Conservation (phyloP, 2,888 invertebrate genomes). For the Furcula furcula region DNA sequence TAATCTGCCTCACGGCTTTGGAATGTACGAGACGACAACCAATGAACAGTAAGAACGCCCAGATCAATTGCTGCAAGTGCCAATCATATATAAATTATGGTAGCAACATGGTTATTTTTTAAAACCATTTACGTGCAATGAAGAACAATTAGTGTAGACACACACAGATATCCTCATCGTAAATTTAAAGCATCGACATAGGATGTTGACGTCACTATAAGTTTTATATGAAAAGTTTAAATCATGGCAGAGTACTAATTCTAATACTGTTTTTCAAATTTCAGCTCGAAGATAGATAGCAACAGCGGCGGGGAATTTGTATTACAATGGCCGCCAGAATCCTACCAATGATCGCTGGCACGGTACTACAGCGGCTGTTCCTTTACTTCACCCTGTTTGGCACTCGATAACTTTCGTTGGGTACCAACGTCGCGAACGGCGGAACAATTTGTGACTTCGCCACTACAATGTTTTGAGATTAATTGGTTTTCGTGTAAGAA, state of each 20-base stretch:
- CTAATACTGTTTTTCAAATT: conserved; percentile 57
- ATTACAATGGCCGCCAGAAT: conserved; percentile 64
- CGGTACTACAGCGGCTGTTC: conserved; percentile 62
- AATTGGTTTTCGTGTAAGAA: conserved; percentile 18
- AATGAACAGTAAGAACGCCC: conserved; percentile 35
- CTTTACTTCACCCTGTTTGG: conserved; percentile 70
- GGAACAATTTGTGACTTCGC: conserved; percentile 57
- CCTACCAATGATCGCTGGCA: conserved; percentile 68
- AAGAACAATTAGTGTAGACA: conserved; percentile 18
- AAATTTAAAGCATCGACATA: conserved; percentile 9
- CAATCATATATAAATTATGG: conserved; percentile 36
- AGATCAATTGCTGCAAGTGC: conserved; percentile 34
- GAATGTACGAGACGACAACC: conserved; percentile 26
- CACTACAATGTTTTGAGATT: conserved; percentile 37
- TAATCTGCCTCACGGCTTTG: conserved; percentile 22
- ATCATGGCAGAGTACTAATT: conserved; percentile 30
- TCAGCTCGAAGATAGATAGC: conserved; percentile 61
- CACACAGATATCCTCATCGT: conserved; percentile 7
- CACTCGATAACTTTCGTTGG: conserved; percentile 66
- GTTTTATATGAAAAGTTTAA: conserved; percentile 32
- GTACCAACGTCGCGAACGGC: conserved; percentile 47
- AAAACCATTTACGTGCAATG: conserved; percentile 10
- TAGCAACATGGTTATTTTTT: conserved; percentile 17
- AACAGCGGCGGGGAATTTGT: conserved; percentile 68
- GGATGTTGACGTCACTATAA: conserved; percentile 27